Conservation (phyloP, 2,888 invertebrate species). For the Diloba caeruleocephala region DNA sequence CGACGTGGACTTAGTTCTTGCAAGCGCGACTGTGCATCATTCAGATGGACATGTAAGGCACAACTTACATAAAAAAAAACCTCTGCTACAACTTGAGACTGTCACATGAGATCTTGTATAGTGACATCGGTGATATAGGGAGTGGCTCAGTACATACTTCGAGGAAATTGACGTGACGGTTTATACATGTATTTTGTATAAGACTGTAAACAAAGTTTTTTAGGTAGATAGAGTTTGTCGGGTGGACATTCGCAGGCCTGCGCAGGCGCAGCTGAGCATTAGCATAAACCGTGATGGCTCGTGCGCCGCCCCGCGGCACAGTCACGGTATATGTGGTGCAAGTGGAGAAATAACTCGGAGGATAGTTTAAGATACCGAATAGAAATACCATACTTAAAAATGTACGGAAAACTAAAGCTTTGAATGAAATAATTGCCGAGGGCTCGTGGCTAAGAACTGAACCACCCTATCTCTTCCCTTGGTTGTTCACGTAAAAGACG, state of each 20-base stretch:
- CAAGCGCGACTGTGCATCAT: too few species aligned
- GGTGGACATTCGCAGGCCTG: conserved; percentile 73
- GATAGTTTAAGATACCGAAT: conserved; percentile 26
- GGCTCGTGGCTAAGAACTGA: background rate
- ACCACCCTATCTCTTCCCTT: background rate
- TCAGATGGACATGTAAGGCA: too few species aligned
- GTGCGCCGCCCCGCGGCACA: conserved; percentile 62
- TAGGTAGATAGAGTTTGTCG: conserved; percentile 54
- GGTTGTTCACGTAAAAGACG: too few species aligned
- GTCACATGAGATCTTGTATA: too few species aligned
- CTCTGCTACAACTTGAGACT: too few species aligned
- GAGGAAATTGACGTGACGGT: too few species aligned
- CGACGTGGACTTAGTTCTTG: too few species aligned
- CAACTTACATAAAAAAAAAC: too few species aligned
- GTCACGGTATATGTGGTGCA: conserved; percentile 51
- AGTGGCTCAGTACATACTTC: too few species aligned
- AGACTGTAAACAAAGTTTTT: conserved; percentile 19
- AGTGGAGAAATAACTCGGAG: conserved; percentile 45
- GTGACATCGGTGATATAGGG: too few species aligned
- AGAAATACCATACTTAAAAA: background rate
- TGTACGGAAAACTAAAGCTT: conserved; percentile 3
- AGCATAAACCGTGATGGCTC: conserved; percentile 79
- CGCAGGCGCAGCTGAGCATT: conserved; percentile 63
- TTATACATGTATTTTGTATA: conserved; percentile 1
- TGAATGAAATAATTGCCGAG: background rate